Conservation (phyloP, 2,888 invertebrate species). For the Stictocephala bisonia region DNA sequence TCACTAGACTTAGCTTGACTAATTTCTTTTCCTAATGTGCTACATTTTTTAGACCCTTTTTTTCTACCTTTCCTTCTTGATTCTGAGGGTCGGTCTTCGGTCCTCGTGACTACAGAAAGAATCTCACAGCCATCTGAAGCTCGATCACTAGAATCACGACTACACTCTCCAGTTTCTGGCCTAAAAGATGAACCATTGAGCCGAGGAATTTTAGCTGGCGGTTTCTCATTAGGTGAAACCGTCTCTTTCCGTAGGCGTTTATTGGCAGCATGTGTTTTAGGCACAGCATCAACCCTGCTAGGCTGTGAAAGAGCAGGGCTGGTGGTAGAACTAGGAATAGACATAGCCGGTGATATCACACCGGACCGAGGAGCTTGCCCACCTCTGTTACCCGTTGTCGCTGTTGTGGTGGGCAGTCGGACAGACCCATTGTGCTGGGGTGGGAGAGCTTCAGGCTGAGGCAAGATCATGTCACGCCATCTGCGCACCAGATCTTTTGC, state of each 20-base stretch:
- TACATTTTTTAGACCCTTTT: conserved; percentile 70
- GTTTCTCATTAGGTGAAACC: conserved; percentile 59
- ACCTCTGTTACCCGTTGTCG: conserved; percentile 5
- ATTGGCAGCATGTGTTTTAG: conserved; percentile 68
- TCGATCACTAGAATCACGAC: conserved; percentile 59
- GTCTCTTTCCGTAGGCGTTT: conserved; percentile 68
- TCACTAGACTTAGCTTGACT: conserved; percentile 61
- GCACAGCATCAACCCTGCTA: conserved; percentile 62
- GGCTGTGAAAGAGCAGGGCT: conserved; percentile 52
- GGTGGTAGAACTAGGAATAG: conserved; percentile 63
- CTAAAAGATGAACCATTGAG: conserved; percentile 64
- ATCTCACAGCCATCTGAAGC: conserved; percentile 58
- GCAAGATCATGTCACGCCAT: conserved; percentile 91
- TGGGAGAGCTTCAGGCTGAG: conserved; percentile 62
- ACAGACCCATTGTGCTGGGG: conserved; percentile 52
- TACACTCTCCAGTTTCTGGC: conserved; percentile 57
- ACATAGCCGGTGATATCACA: conserved; percentile 63
- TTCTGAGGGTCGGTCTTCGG: conserved; percentile 52
- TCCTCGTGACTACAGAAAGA: conserved; percentile 55
- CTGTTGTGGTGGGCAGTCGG: not conserved
- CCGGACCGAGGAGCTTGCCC: conserved; percentile 19
- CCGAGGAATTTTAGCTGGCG: conserved; percentile 64
- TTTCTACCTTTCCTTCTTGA: conserved; percentile 69
- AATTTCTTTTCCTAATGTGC: conserved; percentile 62
- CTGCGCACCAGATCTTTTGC: conserved; percentile 92